Evolutionary conservation across 2,888 invertebrate genomes (phyloP).

Genomic region (Agrenia bidenticulata): DNA sequence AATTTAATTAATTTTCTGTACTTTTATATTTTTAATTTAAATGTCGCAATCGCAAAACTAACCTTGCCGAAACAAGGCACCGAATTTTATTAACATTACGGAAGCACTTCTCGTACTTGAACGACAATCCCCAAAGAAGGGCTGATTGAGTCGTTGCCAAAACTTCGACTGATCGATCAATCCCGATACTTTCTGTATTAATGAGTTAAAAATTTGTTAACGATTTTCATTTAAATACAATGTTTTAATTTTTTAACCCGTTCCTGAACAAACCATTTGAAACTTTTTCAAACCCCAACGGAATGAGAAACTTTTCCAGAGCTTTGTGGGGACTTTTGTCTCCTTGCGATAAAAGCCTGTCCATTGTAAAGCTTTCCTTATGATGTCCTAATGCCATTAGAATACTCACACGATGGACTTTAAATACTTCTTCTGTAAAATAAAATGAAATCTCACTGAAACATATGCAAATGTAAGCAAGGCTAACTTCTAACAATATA

Average conservation of each 20-base stretch:
- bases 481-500: constrained; percentile 10
- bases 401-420: constrained; percentile 22
- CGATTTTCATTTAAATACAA: too few species aligned
- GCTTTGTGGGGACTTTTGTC: constrained; percentile 10
- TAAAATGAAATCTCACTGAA: not conserved
- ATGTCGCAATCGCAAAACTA: too few species aligned
- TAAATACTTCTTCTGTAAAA: constrained; percentile 21
- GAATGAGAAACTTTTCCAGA: constrained; percentile 15
- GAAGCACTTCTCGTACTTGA: constrained; percentile 28
- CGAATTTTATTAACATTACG: constrained; percentile 24
- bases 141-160: constrained; percentile 21
- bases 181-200: constrained; percentile 20
- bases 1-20: too few species aligned
- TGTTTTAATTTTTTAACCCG: not conserved
- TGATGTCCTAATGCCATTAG: constrained; percentile 22
- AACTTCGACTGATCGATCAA: constrained; percentile 27
- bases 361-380: constrained; percentile 20
- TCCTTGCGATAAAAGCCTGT: constrained; percentile 14
- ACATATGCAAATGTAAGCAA: not conserved
- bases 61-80: constrained; percentile 29
- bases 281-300: constrained; percentile 23
- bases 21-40: too few species aligned
- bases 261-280: constrained; percentile 7
- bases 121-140: constrained; percentile 28
- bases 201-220: too few species aligned